Evolutionary conservation across 2,888 invertebrate species (phyloP).

Genomic region (Synergus gifuensis): DNA sequence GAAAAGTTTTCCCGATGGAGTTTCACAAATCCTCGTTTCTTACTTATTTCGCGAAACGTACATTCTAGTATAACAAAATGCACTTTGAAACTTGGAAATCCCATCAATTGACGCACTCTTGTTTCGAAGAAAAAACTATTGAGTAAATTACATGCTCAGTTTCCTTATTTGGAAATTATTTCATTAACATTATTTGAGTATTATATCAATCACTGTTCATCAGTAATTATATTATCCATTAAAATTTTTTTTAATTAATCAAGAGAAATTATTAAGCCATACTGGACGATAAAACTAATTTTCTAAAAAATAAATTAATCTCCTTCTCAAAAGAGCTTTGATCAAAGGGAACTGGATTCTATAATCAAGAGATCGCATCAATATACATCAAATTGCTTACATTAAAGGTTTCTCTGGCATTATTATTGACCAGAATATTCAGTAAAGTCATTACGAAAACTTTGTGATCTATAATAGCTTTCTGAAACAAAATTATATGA

Average conservation of each 20-base stretch:
- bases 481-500: background rate
- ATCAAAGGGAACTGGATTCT: slow-evolving; percentile 31
- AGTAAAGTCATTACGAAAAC: slow-evolving; percentile 2
- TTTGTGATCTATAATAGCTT: slow-evolving; percentile 3
- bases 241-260: background rate
- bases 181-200: background rate
- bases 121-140: background rate
- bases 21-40: slow-evolving; percentile 27
- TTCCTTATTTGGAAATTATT: background rate
- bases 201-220: background rate
- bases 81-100: slow-evolving; percentile 31
- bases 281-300: background rate
- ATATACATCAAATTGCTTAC: slow-evolving; percentile 34
- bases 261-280: background rate
- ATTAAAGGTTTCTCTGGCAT: slow-evolving; percentile 12
- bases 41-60: slow-evolving; percentile 13
- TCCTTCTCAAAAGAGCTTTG: background rate
- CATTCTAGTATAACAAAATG: slow-evolving; percentile 25
- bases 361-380: slow-evolving; percentile 16
- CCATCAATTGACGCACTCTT: slow-evolving; percentile 2
- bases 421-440: background rate
- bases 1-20: slow-evolving; percentile 35
- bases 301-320: background rate
- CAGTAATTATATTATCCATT: background rate
- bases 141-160: background rate